These are phyloP conservation scores for Apotomis betuletana DNA, from an alignment of 2,888 invertebrate genomes.

Conservation along the genomic window DNA sequence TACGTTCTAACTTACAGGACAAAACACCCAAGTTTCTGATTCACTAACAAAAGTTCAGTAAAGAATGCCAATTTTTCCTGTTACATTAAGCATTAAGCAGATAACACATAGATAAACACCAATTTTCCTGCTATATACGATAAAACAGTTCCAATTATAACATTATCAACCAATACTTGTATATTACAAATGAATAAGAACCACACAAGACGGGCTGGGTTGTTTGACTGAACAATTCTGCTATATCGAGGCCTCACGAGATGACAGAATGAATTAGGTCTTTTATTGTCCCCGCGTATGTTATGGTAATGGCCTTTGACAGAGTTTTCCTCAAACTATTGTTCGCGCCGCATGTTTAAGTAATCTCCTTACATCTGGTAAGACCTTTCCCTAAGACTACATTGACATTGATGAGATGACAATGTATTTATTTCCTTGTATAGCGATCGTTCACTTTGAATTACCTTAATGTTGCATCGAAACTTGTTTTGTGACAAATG, in stretches of 20 bases:
- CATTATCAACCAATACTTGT: not conserved
- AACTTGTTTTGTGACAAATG: constrained; percentile 13
- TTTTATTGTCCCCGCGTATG: constrained; percentile 57
- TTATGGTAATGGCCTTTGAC: constrained; percentile 62
- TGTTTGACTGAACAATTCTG: constrained; percentile 20
- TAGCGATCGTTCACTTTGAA: not conserved
- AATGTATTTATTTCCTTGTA: not conserved
- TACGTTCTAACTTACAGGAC: not conserved
- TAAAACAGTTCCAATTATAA: not conserved
- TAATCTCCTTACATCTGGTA: constrained; percentile 26
- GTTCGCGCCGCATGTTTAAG: constrained; percentile 16
- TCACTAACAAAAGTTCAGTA: constrained; percentile 1
- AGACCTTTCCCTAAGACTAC: constrained; percentile 18
- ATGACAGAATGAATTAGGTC: constrained; percentile 53
- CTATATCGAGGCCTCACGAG: constrained; percentile 19
- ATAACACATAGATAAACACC: not conserved
- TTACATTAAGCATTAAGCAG: not conserved
- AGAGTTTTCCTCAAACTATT: constrained; percentile 56
- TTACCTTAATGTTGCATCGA: constrained; percentile 6
- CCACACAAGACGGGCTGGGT: constrained; percentile 15
- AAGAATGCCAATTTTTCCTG: not conserved
- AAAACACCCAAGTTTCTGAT: not conserved
- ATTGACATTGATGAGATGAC: not conserved
- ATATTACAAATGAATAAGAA: constrained; percentile 8
- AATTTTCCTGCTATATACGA: constrained; percentile 1